Evolutionary conservation across 2,113 vertebrate species (phyloP).

Genomic region (Notarius lentiginosus): DNA sequence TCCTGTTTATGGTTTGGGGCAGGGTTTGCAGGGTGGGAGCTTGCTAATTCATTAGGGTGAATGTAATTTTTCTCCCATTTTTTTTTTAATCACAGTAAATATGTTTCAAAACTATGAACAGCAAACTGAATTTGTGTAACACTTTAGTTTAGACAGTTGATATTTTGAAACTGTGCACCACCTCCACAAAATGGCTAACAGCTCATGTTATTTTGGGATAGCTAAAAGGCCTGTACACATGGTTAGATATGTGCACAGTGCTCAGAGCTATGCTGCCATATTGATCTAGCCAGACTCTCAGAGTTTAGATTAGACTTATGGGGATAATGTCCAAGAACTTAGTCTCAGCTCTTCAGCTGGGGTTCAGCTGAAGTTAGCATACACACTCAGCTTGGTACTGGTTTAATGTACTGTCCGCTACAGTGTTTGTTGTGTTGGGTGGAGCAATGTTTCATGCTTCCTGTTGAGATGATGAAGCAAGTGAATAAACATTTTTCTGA

Average conservation of each 20-base stretch:
- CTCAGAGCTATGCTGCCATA: slow-evolving; percentile 30
- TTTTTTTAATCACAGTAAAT: no score
- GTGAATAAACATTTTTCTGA: neutral
- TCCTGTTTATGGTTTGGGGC: no score
- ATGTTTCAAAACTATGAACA: no score
- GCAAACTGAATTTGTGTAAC: no score
- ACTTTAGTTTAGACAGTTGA: no score
- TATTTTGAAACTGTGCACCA: neutral
- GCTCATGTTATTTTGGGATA: neutral
- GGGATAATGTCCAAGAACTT: slow-evolving; percentile 49
- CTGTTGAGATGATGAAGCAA: neutral
- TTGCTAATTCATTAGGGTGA: no score
- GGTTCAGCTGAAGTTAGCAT: slow-evolving; percentile 1
- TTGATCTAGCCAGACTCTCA: slow-evolving; percentile 43
- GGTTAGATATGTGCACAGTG: slow-evolving; percentile 20
- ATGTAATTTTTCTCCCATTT: no score
- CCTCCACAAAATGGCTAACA: neutral
- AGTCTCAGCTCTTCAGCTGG: slow-evolving; percentile 11
- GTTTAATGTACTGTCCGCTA: neutral
- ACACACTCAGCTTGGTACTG: neutral
- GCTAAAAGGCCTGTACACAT: slow-evolving; percentile 8
- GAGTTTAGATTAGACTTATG: slow-evolving; percentile 54
- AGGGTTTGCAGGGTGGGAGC: no score
- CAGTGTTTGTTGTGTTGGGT: slow-evolving; percentile 21
- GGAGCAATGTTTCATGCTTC: neutral